Percentiles rank a stretch among this genome's conserved stretches.
phyloP scores from a whole-genome alignment of 2,113 vertebrate species.

The Tachycineta bicolor region DNA sequence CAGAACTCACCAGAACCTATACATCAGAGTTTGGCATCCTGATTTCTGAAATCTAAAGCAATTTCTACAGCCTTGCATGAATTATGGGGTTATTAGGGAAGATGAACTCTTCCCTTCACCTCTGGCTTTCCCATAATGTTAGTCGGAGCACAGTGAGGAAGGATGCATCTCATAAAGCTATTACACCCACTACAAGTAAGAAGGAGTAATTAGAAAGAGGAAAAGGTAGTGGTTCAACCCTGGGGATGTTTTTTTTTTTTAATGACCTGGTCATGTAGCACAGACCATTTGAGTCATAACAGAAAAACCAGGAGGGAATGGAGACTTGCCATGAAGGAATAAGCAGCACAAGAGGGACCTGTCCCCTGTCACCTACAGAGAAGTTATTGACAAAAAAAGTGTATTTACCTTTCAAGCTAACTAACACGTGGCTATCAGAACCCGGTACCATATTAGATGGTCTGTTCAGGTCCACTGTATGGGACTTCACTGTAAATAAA shows the following conservation, averaged over 20 bases:
- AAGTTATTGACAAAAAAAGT: neutral
- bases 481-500: constrained; percentile 17
- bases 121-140: neutral
- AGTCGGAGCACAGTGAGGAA: neutral
- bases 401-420: constrained; percentile 52
- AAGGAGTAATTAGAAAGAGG: neutral
- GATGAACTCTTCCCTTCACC: neutral
- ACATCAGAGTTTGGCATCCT: neutral
- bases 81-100: neutral
- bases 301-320: neutral
- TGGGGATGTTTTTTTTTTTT: neutral
- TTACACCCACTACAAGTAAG: neutral
- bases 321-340: neutral
- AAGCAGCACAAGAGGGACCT: neutral
- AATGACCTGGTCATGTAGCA: neutral
- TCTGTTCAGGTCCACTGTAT: constrained; percentile 22
- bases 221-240: neutral
- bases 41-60: neutral
- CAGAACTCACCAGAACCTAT: neutral
- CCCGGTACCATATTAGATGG: constrained; percentile 27
- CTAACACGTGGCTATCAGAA: constrained; percentile 30
- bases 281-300: neutral
- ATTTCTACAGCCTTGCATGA: neutral
- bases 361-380: neutral
- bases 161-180: neutral